Evolutionary conservation across 2,113 vertebrate species (phyloP).

Genomic region (Puntigrus tetrazona): DNA sequence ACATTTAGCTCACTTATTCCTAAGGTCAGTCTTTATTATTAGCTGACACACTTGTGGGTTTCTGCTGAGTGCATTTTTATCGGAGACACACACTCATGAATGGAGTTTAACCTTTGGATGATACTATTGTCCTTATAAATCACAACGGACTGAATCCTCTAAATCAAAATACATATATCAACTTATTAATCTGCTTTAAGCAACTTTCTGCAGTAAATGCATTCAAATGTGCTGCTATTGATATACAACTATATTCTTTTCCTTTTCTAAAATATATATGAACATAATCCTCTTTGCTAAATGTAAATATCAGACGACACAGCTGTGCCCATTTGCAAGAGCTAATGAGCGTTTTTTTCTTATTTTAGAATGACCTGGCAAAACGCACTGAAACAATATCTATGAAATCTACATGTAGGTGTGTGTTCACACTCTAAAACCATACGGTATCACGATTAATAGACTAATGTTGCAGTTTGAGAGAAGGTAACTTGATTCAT

Average conservation of each 20-base stretch:
- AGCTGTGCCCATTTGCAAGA: not conserved
- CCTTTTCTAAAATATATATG: not conserved
- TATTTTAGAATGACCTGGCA: not conserved
- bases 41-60: constrained; percentile 3
- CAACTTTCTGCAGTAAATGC: not conserved
- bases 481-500: not conserved
- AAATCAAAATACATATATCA: not conserved
- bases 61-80: not conserved
- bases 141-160: not conserved
- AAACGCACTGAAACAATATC: not conserved
- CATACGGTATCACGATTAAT: not conserved
- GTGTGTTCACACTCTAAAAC: not conserved
- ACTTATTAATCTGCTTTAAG: not conserved
- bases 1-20: not conserved
- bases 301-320: constrained; percentile 7
- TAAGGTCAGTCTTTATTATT: constrained; percentile 15
- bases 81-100: not conserved
- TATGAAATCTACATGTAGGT: not conserved
- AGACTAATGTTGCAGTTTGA: not conserved
- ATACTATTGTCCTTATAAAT: not conserved
- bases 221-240: not conserved
- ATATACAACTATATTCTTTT: not conserved
- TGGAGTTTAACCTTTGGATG: not conserved
- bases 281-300: not conserved
- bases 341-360: not conserved